Conservation (phyloP, 2,797 vertebrate genomes). For the Ispidina lecontei region DNA sequence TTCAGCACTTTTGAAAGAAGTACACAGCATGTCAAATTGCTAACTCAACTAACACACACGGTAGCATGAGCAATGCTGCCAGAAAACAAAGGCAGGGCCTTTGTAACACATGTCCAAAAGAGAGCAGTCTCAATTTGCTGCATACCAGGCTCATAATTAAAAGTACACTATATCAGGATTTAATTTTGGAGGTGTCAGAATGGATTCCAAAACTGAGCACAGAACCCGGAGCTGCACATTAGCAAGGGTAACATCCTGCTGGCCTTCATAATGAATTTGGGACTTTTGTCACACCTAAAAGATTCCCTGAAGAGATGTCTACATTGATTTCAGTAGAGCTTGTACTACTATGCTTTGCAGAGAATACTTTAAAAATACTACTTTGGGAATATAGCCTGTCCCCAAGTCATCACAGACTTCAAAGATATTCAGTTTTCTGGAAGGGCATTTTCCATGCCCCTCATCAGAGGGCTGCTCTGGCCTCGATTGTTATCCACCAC, state of each 20-base stretch:
- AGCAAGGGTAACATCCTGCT: background rate
- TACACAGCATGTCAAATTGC: background rate
- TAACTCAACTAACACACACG: conserved; percentile 8
- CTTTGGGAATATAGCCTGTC: background rate
- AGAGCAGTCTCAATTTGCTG: background rate
- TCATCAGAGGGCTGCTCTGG: background rate
- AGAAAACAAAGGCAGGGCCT: background rate
- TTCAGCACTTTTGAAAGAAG: conserved; percentile 59
- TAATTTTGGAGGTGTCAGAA: background rate
- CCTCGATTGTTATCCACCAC: background rate
- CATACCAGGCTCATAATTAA: background rate
- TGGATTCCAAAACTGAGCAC: background rate
- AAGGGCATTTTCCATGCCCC: background rate
- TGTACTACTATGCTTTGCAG: background rate
- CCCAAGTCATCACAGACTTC: background rate
- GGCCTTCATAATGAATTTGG: background rate
- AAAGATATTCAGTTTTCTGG: background rate
- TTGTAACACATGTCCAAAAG: background rate
- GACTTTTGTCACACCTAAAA: background rate
- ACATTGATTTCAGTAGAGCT: background rate
- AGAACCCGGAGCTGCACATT: background rate
- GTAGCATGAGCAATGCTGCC: background rate
- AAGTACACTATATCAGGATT: background rate
- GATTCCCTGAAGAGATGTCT: background rate
- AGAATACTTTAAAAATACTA: background rate